Conservation (phyloP, 2,888 invertebrate species). For the Agapostemon virescens region DNA sequence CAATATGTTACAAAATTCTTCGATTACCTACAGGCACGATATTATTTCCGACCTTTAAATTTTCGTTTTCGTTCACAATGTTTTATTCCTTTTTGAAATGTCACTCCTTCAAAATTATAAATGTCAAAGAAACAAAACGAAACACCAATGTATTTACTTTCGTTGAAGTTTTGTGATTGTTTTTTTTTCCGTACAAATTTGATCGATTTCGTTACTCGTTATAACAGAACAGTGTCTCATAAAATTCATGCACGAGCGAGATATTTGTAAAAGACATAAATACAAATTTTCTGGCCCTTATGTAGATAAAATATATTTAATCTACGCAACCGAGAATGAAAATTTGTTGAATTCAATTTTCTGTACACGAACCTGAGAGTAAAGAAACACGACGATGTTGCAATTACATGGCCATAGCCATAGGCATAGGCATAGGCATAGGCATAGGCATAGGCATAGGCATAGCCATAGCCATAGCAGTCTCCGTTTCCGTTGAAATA, state of each 20-base stretch:
- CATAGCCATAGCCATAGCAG: no score
- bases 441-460: no score
- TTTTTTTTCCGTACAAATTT: neutral
- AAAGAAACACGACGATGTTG: neutral
- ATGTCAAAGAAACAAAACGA: neutral
- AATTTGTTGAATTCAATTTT: neutral
- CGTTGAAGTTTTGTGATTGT: neutral
- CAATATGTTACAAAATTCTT: slow-evolving; percentile 79
- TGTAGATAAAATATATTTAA: neutral
- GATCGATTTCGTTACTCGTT: slow-evolving; percentile 11
- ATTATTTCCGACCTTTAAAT: slow-evolving; percentile 17
- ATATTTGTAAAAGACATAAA: neutral
- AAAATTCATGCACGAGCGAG: slow-evolving; percentile 3
- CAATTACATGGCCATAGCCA: neutral
- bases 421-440: no score
- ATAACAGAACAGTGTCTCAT: neutral
- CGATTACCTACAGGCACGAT: slow-evolving; percentile 37
- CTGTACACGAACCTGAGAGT: neutral
- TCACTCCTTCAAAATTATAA: neutral
- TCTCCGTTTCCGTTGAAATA: neutral
- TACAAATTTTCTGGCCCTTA: neutral
- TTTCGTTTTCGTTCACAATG: neutral
- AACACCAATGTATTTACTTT: neutral
- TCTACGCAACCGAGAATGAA: neutral
- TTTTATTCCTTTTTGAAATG: neutral